phyloP scores from a whole-genome alignment of 2,113 vertebrate genomes.

The Pseudopipra pipra region DNA sequence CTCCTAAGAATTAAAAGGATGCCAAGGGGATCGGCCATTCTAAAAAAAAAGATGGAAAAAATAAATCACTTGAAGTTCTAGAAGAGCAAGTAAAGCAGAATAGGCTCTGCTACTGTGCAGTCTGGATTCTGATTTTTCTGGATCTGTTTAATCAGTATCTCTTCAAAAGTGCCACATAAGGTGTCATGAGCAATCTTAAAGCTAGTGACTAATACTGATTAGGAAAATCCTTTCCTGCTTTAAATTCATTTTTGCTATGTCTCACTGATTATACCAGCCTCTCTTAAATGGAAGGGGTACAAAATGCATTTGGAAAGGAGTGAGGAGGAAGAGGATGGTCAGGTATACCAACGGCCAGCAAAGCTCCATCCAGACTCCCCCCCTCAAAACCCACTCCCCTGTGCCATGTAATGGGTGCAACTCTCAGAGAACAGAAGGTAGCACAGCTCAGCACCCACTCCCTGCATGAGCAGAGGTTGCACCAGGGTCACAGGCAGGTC shows the following conservation, averaged over 20 bases:
- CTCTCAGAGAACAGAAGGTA: not conserved
- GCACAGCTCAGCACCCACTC: not conserved
- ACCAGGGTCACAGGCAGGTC: not conserved
- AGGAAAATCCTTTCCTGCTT: not conserved
- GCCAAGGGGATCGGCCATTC: not conserved
- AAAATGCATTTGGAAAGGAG: not conserved
- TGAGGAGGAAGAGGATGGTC: not conserved
- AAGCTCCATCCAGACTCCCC: not conserved
- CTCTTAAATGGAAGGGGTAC: not conserved
- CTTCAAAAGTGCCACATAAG: not conserved
- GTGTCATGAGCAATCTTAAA: not conserved
- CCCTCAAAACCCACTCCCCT: not conserved
- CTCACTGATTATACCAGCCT: not conserved
- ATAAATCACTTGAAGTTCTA: not conserved
- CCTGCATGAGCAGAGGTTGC: not conserved
- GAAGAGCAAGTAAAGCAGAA: not conserved
- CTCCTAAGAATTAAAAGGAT: not conserved
- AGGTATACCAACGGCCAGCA: not conserved
- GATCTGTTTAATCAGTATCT: not conserved
- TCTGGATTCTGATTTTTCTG: not conserved
- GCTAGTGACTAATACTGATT: not conserved
- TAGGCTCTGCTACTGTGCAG: not conserved
- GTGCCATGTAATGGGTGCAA: accelerated
- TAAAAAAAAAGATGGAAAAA: not conserved
- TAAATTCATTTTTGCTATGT: not conserved